Base-by-base conservation (phyloP, 2,888 invertebrate genomes). In the Hirtodrosophila confusa region DNA sequence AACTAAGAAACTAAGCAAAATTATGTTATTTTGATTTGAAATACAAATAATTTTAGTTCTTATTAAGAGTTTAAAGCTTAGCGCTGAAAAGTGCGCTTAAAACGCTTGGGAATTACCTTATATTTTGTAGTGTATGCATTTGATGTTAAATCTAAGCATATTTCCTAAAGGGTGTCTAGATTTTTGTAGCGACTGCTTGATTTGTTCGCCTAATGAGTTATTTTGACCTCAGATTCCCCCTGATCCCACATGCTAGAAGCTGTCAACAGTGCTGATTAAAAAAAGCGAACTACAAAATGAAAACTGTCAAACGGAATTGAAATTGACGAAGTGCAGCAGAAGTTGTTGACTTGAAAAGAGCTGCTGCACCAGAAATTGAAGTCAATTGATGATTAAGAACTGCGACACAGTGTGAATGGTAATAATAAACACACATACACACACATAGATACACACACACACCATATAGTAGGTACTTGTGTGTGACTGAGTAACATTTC, bases 341-440 rank as follows among this genome's bases (percentile, higher is more conserved):
- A 73, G 72, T 66, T 73, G 76, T 61, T 66, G 66, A 72, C 68
- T 67, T 50, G 37, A 65, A 50, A 66, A 68, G 71, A 58, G 80
- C 76, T 80, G 75, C 76, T 51, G 39, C 43, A 41, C 33, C 60
- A 76, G 62, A 71, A 84, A 80, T 80, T 78, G 79, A 87, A 85
- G 86, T 87, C 87, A 82, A 82, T 87, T 82, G 87, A 82, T 78
- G 86, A 80, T 71, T 71, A 72, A 76, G 66, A 71, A 51, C 66
- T 50, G 66, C 71, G 60, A 66, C 60, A 73, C 76, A 73, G 65
- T 75, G 65, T 66, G 72, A 75, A 71, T 73, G 57, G 72, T 66
- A 73, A 75, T 71, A 73, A 73, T 75, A 71, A 76, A 70, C 31
- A 40, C 4, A 45, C 49, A 50, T 31, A 69, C 24, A 45, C 33